Conservation (phyloP, 2,888 invertebrate species). For the Tortrix viridana region DNA sequence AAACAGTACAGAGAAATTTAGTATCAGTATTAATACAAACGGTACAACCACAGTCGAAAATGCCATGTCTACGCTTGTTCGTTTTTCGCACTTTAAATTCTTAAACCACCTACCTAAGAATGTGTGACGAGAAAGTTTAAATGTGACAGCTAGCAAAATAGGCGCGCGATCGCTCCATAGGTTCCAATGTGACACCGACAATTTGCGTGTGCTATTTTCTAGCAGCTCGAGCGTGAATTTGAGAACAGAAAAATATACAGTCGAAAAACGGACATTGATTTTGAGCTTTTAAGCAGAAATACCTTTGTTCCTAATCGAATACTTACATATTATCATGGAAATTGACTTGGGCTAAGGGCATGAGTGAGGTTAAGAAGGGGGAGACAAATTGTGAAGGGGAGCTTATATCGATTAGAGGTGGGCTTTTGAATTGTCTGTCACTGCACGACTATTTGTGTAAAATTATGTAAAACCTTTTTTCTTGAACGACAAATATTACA, state of each 20-base stretch:
- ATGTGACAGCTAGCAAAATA: slow-evolving; percentile 37
- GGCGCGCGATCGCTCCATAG: slow-evolving; percentile 45
- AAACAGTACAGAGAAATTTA: slow-evolving; percentile 6
- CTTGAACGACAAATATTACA: slow-evolving; percentile 45
- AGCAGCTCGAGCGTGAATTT: slow-evolving; percentile 39
- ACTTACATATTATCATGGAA: slow-evolving; percentile 11
- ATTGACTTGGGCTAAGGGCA: slow-evolving; percentile 8
- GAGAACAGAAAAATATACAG: slow-evolving; percentile 30
- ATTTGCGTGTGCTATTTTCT: slow-evolving; percentile 44
- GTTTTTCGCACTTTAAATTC: slow-evolving; percentile 24
- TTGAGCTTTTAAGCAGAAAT: too few relatives aligned
- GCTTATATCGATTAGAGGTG: slow-evolving; percentile 28
- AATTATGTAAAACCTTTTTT: slow-evolving; percentile 29
- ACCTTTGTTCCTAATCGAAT: too few relatives aligned
- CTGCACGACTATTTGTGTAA: neutral
- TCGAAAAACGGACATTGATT: too few relatives aligned
- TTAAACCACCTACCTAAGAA: slow-evolving; percentile 5
- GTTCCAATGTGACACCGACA: slow-evolving; percentile 41
- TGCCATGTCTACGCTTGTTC: slow-evolving; percentile 3
- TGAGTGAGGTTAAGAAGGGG: slow-evolving; percentile 2
- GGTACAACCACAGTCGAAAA: neutral
- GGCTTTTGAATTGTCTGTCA: slow-evolving; percentile 17
- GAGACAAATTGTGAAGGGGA: slow-evolving; percentile 21
- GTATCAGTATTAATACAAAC: neutral
- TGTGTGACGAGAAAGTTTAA: slow-evolving; percentile 30